Evolutionary conservation across 2,113 vertebrate species (phyloP).

Genomic region (Cryptotis parvus): DNA sequence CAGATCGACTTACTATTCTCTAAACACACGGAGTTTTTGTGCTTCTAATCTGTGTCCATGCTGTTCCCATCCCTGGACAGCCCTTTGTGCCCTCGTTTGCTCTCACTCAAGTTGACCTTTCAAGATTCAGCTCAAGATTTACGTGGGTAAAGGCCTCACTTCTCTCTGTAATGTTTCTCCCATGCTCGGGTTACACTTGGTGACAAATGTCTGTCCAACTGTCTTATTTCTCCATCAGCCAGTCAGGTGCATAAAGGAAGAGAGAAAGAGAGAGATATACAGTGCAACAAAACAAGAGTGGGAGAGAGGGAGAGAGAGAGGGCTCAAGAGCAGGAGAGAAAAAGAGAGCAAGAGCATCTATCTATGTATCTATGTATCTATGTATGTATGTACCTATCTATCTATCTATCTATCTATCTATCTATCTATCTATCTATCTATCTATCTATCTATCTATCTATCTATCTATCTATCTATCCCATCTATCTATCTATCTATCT

Average conservation of each 20-base stretch:
- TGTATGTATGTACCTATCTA: no score
- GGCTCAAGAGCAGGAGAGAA: no score
- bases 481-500: no score
- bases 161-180: neutral
- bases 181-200: neutral
- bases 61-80: neutral
- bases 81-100: neutral
- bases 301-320: neutral
- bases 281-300: neutral
- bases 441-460: no score
- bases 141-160: neutral
- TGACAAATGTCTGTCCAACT: neutral
- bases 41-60: neutral
- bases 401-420: no score
- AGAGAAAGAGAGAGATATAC: neutral
- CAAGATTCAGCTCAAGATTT: slow-evolving; percentile 29
- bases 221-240: neutral
- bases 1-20: neutral
- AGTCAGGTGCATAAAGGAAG: neutral
- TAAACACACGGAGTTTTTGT: neutral
- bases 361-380: no score
- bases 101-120: neutral
- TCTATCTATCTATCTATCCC: no score
- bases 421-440: no score
- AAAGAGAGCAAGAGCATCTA: neutral